Evolutionary conservation across 2,888 invertebrate species (phyloP).

Genomic region (Amiota communis): DNA sequence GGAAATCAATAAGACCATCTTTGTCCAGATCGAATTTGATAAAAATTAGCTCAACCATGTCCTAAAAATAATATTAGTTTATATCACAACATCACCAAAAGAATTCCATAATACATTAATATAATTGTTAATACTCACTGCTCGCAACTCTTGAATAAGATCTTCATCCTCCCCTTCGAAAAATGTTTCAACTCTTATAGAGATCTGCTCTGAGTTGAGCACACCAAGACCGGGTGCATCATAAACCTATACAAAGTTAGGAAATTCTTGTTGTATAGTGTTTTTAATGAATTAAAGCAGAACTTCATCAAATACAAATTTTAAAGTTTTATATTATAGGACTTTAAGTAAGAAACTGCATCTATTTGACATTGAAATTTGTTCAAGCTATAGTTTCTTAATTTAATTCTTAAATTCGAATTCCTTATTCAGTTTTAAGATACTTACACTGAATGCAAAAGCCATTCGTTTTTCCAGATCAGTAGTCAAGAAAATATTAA

Average conservation of each 20-base stretch:
- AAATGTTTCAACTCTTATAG: not conserved
- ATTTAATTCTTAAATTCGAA: not conserved
- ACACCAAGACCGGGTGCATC: not conserved
- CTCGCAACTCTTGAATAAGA: not conserved
- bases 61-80: not conserved
- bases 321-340: too few species aligned
- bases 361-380: too few species aligned
- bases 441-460: slow-evolving; percentile 3
- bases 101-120: not conserved
- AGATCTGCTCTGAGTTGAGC: not conserved
- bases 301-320: too few species aligned
- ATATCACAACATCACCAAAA: not conserved
- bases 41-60: not conserved
- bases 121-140: not conserved
- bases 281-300: not conserved
- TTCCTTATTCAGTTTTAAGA: not conserved
- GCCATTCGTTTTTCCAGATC: not conserved
- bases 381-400: too few species aligned
- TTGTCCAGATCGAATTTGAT: not conserved
- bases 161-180: not conserved
- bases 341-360: too few species aligned
- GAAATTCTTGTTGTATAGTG: too few species aligned
- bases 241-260: not conserved
- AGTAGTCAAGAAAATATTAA: not conserved
- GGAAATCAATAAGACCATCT: not conserved